These are phyloP conservation scores for Oxyteleia sp. DNA, from an alignment of 2,888 invertebrate genomes.

Conservation along the genomic window DNA sequence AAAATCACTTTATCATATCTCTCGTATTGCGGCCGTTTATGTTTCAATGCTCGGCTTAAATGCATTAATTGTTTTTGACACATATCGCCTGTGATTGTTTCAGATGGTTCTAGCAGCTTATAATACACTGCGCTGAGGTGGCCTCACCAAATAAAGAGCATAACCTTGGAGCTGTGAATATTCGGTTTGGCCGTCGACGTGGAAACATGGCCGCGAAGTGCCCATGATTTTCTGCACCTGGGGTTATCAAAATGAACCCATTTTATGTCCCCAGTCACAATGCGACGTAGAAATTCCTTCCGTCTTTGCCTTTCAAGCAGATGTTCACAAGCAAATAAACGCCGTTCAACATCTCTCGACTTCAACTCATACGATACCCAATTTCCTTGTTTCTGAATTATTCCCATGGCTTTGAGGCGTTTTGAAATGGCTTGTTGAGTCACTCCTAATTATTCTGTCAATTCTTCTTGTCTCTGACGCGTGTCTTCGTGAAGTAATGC, in stretches of 20 bases:
- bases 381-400: slow-evolving; percentile 7
- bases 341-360: slow-evolving; percentile 7
- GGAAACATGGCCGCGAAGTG: not conserved
- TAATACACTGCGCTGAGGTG: slow-evolving; percentile 35
- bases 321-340: slow-evolving; percentile 19
- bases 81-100: slow-evolving; percentile 55
- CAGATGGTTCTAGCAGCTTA: slow-evolving; percentile 47
- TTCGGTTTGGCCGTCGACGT: too few species aligned
- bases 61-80: slow-evolving; percentile 62
- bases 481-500: not conserved
- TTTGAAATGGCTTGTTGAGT: not conserved
- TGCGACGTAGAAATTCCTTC: slow-evolving; percentile 1
- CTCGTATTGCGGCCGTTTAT: slow-evolving; percentile 39
- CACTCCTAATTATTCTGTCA: not conserved
- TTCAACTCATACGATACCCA: not conserved
- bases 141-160: not conserved
- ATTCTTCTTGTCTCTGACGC: not conserved
- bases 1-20: slow-evolving; percentile 56
- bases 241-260: slow-evolving; percentile 2
- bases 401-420: not conserved
- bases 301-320: slow-evolving; percentile 8
- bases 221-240: not conserved
- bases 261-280: slow-evolving; percentile 14
- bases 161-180: not conserved
- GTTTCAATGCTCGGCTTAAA: slow-evolving; percentile 50